Evolutionary conservation across 2,113 vertebrate species (phyloP).

Genomic region (Smithornis capensis): DNA sequence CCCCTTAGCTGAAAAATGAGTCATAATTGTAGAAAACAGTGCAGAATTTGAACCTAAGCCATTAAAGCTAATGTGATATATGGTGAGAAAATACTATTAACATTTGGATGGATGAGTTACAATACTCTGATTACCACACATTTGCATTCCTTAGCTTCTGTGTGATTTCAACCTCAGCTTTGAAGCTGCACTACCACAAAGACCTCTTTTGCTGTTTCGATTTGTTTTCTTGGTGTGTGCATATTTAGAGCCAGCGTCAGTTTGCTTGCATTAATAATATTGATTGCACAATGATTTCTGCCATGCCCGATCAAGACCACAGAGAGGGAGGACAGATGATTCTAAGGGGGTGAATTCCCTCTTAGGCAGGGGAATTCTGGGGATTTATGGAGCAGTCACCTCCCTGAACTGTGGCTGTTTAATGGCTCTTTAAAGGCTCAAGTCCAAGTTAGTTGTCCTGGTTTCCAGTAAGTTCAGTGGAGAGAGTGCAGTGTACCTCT

Average conservation of each 20-base stretch:
- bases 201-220: neutral
- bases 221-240: conserved; percentile 1
- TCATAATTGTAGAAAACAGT: conserved; percentile 52
- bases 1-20: conserved; percentile 50
- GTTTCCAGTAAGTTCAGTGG: neutral
- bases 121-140: conserved; percentile 32
- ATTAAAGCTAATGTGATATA: conserved; percentile 55
- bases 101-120: conserved; percentile 51
- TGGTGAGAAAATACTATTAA: conserved; percentile 61
- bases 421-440: neutral
- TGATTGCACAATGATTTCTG: conserved; percentile 17
- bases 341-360: neutral
- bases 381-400: neutral
- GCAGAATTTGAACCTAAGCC: conserved; percentile 44
- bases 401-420: neutral
- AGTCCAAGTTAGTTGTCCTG: neutral
- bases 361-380: neutral
- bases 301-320: neutral
- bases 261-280: conserved; percentile 37
- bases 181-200: conserved; percentile 18
- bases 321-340: neutral
- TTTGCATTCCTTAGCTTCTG: conserved; percentile 44
- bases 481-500: conserved; percentile 5
- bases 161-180: conserved; percentile 22
- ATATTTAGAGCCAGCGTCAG: neutral